A percentile compares a stretch with the other conserved stretches of the same genome.
Evolutionary conservation across 2,113 vertebrate genomes (phyloP).

Genomic region (Myotis yumanensis): DNA sequence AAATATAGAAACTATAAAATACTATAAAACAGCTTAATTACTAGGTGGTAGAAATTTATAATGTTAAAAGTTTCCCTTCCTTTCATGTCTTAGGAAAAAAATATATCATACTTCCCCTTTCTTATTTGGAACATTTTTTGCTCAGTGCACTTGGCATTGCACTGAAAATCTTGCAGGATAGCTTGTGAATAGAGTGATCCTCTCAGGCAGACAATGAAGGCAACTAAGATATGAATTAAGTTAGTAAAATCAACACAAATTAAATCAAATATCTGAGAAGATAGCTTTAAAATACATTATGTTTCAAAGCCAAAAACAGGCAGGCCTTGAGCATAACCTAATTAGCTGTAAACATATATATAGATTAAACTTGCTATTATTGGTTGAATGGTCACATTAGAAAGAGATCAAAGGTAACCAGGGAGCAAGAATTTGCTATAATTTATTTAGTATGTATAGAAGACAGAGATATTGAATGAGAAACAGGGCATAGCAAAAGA

Average conservation of each 20-base stretch:
- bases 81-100: neutral
- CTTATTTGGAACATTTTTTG: neutral
- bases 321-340: neutral
- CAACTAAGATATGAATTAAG: neutral
- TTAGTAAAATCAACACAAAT: slow-evolving; percentile 28
- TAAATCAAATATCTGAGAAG: neutral
- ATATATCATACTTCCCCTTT: neutral
- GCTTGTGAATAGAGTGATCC: neutral
- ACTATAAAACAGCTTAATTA: neutral
- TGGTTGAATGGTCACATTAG: neutral
- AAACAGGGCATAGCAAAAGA: neutral
- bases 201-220: neutral
- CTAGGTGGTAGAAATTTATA: neutral
- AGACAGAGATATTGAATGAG: neutral
- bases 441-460: neutral
- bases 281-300: neutral
- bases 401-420: neutral
- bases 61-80: neutral
- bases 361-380: neutral
- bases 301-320: neutral
- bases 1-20: neutral
- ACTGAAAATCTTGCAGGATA: neutral
- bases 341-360: slow-evolving; percentile 8
- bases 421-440: neutral
- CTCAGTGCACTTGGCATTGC: neutral